Evolutionary conservation across 1,140 invertebrate species (phyloP), one percentile per base, ranked within the genome.

Genomic region (Tribolium madens): DNA sequence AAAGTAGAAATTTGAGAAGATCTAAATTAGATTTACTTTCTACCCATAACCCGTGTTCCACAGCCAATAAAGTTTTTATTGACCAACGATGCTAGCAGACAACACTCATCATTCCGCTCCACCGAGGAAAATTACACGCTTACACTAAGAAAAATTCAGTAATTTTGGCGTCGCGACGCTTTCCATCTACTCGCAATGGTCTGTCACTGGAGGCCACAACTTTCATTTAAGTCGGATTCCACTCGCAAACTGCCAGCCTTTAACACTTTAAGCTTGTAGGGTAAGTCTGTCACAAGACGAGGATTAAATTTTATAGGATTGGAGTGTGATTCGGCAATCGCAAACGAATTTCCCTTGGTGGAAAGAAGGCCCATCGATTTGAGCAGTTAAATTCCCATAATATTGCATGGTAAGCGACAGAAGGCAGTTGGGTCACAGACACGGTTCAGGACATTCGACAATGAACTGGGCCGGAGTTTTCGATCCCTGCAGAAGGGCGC

Each of bases 261-360:
- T 64, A 64, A 33, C 12, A 64, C 18, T 33, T 26, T 3, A 31
- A 64, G 52, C 52, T 57, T 57, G 17, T 15, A 18, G 17, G 15
- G 17, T 1, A 26, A 13, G 52, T 1, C 7, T 14, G 57, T 64
- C 26, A 64, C 57, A 64, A 12, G n/a, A 12, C 18, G 21, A 31
- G 36, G 26, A 64, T 64, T 64, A 64, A 64, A 64, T 64, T 33
- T 64, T n/a, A 64, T 64, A 64, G 21, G 57, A 64, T 64, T 33
- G 21, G 57, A 31, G 18, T 33, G 26, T 26, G 12, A 64, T 33
- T 18, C 57, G 17, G 17, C 10, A 14, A 50, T 57, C 15, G 52
- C 52, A 2, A 52, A 17, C 50, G 17, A 52, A 52, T 52, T 57
- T 57, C 14, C 14, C 7, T 21, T 57, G 14, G 52, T n/a, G 4